These are phyloP conservation scores for Simalia tracyae DNA, from an alignment of 2,797 vertebrate genomes.

Conservation along the genomic window DNA sequence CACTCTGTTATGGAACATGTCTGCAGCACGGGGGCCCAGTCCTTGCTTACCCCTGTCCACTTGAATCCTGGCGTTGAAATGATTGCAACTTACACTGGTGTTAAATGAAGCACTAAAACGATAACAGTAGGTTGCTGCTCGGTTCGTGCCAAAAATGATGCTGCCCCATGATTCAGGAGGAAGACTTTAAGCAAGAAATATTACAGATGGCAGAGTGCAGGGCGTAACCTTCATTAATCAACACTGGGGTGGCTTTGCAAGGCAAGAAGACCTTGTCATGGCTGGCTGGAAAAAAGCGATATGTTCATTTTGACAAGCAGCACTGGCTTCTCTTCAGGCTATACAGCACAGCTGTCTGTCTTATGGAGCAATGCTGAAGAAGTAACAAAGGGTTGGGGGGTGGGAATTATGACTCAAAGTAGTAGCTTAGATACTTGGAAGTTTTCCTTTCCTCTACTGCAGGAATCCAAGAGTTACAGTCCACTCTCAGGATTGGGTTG, in stretches of 20 bases:
- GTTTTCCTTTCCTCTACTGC: too few relatives aligned
- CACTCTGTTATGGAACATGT: constrained; percentile 15
- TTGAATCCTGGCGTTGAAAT: constrained; percentile 9
- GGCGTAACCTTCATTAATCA: background rate
- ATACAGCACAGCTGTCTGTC: background rate
- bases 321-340: background rate
- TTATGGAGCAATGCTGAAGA: background rate
- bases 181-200: background rate
- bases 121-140: background rate
- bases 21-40: background rate
- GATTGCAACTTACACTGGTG: background rate
- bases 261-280: background rate
- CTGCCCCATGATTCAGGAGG: background rate
- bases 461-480: background rate
- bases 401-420: background rate
- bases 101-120: constrained; percentile 13
- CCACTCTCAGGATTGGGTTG: background rate
- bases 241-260: background rate
- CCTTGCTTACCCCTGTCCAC: background rate
- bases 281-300: background rate
- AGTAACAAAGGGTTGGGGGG: background rate
- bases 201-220: constrained; percentile 17
- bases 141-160: background rate
- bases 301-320: background rate
- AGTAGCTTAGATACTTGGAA: background rate